These are phyloP conservation scores for Anodontia alba DNA, from an alignment of 2,888 invertebrate genomes.

Conservation along the genomic window DNA sequence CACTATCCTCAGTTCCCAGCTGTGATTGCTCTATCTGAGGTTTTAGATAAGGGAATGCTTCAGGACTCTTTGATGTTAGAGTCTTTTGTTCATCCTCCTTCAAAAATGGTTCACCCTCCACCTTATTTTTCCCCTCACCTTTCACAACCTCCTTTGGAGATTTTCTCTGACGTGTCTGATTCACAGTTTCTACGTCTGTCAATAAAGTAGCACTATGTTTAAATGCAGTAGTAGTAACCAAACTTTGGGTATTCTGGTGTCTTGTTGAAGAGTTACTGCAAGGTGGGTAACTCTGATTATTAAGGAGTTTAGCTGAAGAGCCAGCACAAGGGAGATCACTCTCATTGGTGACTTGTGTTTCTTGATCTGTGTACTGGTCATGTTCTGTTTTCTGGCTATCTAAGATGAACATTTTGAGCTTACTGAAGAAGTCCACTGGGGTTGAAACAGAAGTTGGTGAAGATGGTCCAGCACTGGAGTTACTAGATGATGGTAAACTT, in stretches of 20 bases:
- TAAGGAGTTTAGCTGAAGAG: background rate
- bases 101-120: background rate
- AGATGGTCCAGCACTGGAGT: conserved; percentile 91
- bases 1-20: background rate
- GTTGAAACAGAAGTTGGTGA: conserved; percentile 87
- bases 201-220: background rate
- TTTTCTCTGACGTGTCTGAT: background rate
- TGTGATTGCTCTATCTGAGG: background rate
- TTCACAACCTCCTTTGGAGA: background rate
- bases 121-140: background rate
- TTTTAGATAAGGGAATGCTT: background rate
- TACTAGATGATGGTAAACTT: conserved; percentile 88
- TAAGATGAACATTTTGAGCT: conserved; percentile 64
- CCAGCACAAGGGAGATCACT: background rate
- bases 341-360: background rate
- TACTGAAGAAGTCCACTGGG: conserved; percentile 69
- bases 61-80: background rate
- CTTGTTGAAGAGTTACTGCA: background rate
- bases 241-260: background rate
- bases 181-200: background rate
- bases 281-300: background rate
- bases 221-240: background rate
- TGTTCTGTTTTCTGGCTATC: conserved; percentile 46
- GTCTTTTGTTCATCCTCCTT: background rate
- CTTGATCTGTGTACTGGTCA: background rate